Conservation (phyloP, 2,888 invertebrate genomes). For the Ophraella communa region DNA sequence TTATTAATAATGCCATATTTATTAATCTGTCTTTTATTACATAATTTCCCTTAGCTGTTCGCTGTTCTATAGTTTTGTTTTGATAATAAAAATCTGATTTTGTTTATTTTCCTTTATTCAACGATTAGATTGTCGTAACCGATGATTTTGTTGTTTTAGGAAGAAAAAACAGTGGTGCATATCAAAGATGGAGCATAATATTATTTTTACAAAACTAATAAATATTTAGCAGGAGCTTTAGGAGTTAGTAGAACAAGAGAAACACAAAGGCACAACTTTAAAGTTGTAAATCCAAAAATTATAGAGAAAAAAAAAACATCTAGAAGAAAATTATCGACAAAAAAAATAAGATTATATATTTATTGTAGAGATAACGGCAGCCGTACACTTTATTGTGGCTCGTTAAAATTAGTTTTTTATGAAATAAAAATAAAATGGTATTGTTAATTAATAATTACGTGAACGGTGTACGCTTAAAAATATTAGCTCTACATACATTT, state of each 20-base stretch:
- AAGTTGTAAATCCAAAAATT: slow-evolving; percentile 15
- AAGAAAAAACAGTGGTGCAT: slow-evolving; percentile 36
- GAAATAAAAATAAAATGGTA: no score
- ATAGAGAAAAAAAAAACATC: no score
- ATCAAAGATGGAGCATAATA: slow-evolving; percentile 31
- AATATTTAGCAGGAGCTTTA: slow-evolving; percentile 40
- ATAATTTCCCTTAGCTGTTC: no score
- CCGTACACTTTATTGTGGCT: slow-evolving; percentile 49
- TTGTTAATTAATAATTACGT: slow-evolving; percentile 28
- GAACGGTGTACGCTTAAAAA: slow-evolving; percentile 38
- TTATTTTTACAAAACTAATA: slow-evolving; percentile 40
- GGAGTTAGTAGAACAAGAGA: slow-evolving; percentile 35
- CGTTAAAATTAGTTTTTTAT: slow-evolving; percentile 43
- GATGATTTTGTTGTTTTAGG: slow-evolving; percentile 8
- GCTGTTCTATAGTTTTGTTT: no score
- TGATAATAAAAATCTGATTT: neutral
- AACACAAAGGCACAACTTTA: slow-evolving; percentile 52
- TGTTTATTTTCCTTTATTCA: no score
- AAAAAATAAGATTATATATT: slow-evolving; percentile 18
- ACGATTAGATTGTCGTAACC: no score
- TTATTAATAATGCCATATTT: no score
- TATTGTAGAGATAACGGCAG: slow-evolving; percentile 44
- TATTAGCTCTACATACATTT: slow-evolving; percentile 31
- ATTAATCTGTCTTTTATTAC: no score
- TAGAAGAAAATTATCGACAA: slow-evolving; percentile 2